These are phyloP conservation scores for Druceiella hillmani DNA, from an alignment of 2,888 invertebrate species.

Conservation along the genomic window DNA sequence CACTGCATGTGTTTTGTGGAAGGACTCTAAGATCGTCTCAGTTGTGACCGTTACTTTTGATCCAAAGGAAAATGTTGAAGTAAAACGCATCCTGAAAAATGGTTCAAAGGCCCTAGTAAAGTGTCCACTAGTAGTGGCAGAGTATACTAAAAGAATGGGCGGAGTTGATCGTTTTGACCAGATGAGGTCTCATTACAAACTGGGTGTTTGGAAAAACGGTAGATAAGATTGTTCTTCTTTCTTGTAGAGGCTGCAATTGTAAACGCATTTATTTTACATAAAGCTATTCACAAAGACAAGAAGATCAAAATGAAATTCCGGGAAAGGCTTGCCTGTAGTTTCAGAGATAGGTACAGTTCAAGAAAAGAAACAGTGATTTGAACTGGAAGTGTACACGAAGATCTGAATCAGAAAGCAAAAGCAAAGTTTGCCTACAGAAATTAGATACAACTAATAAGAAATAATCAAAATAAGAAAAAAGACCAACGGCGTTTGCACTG, in stretches of 20 bases:
- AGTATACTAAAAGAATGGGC: slow-evolving; percentile 17
- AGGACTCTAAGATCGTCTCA: too few relatives aligned
- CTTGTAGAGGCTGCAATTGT: slow-evolving; percentile 8
- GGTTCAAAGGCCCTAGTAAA: slow-evolving; percentile 7
- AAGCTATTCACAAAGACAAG: too few relatives aligned
- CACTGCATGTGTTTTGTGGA: too few relatives aligned
- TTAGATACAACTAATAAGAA: too few relatives aligned
- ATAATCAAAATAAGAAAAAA: too few relatives aligned
- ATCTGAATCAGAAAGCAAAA: too few relatives aligned
- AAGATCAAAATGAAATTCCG: slow-evolving; percentile 11
- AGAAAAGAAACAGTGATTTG: slow-evolving; percentile 9
- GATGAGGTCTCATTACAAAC: slow-evolving; percentile 12
- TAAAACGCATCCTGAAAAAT: too few relatives aligned
- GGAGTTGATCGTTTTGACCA: slow-evolving; percentile 15
- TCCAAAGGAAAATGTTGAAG: too few relatives aligned
- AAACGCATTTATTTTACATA: slow-evolving; percentile 13
- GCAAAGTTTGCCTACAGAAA: too few relatives aligned
- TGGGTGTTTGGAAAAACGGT: slow-evolving; percentile 12
- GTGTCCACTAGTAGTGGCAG: slow-evolving; percentile 11
- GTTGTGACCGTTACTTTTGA: too few relatives aligned
- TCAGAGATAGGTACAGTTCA: slow-evolving; percentile 11
- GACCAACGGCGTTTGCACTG: too few relatives aligned
- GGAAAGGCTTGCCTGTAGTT: slow-evolving; percentile 10
- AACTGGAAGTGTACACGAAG: too few relatives aligned
- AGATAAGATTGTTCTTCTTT: slow-evolving; percentile 6